Percentiles rank a stretch among this genome's conserved stretches.
Conservation (phyloP, 2,888 invertebrate genomes). For the Carabus problematicus region DNA sequence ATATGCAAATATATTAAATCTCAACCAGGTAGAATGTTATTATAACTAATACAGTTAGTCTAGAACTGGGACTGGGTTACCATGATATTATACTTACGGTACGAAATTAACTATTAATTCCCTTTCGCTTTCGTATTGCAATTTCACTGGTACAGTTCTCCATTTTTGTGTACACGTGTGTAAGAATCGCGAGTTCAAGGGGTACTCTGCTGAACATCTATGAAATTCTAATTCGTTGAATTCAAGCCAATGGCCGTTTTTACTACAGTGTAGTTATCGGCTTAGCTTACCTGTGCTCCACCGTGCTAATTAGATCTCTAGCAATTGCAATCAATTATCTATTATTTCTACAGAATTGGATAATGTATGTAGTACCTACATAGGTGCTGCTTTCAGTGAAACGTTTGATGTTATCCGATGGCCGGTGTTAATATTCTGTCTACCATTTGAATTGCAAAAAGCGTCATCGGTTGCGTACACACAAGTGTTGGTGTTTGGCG, state of each 20-base stretch:
- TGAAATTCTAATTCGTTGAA: constrained; percentile 7
- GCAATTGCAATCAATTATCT: no score
- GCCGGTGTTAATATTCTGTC: not conserved
- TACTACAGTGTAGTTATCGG: not conserved
- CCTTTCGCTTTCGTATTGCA: constrained; percentile 12
- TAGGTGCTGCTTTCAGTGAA: not conserved
- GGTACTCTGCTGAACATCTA: not conserved
- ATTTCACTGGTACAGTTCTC: not conserved
- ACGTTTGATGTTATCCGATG: not conserved
- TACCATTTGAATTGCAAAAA: not conserved
- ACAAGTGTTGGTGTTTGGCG: no score
- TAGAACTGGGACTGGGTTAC: no score
- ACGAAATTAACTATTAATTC: constrained; percentile 14
- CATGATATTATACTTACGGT: not conserved
- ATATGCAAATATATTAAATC: no score
- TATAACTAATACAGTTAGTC: no score
- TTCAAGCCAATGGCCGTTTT: constrained; percentile 8
- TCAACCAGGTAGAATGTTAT: no score
- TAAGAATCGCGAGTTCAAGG: not conserved
- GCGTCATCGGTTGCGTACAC: no score
- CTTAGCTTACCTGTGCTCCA: no score
- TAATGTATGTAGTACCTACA: no score
- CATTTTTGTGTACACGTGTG: not conserved
- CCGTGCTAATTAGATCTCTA: no score
- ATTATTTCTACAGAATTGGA: no score